Base-by-base conservation (phyloP, 2,888 invertebrate genomes). In the Oxyteleia sp. region DNA sequence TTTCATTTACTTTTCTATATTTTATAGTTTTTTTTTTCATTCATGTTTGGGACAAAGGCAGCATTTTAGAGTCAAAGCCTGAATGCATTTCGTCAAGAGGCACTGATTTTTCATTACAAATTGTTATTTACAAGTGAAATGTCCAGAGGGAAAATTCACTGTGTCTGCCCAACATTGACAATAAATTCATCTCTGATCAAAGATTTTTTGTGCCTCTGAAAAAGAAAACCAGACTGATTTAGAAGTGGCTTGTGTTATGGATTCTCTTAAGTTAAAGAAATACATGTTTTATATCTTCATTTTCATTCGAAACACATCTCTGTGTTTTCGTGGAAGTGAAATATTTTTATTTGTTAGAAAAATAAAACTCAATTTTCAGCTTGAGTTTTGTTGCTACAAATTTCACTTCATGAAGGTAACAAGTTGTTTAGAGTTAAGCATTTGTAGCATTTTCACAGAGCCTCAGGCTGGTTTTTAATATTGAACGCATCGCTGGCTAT, bases 181-280 rank as follows among this genome's bases (percentile, higher is more conserved):
- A 90, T 89, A 92, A 90, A 76, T 57, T 91, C 92, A 86, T 90
- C 90, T 90, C 89, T 88, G 90, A 89, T 87, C 90, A 91, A 91
- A 88, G 89, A 87, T 88, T 88, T 89, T 90, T 89, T 90, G 91
- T 92, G 91, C 91, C 92, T 91, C 92, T 91, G 91, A 92, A 91
- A 91, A 91, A 92, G 90, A 87, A 91, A 91, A 91, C 90, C 90
- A 91, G 91, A 91, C 92, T 90, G 91, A 91, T 90, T 92, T 91
- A 92, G 88, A 88, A 85, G 90, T 90, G 89, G 90, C 88, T 87
- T 89, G 88, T 90, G 90, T 91, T 88, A 71, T 87, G 63, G 84
- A 84, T 87, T 85, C 64, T 53, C 23, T 53, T 23, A 20, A 47
- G 32, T 32, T 38, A 38, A 23, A 23, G 4, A 23, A 49, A n/a